Evolutionary conservation across 1,140 invertebrate species (phyloP).

Genomic region (Drosophila baimaii): DNA sequence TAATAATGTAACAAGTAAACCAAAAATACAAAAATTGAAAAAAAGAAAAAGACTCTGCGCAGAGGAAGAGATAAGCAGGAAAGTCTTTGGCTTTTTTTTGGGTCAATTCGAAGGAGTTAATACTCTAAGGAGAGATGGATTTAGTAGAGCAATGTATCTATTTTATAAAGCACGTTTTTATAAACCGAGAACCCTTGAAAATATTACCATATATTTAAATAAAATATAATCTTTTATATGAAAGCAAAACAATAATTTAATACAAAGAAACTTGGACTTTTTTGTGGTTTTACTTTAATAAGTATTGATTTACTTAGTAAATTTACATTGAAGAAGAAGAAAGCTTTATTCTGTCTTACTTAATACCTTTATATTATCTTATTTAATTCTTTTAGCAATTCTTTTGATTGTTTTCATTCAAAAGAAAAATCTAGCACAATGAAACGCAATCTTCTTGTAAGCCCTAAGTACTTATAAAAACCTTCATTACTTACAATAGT

Average conservation of each 20-base stretch:
- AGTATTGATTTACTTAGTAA: too few species aligned
- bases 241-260: too few species aligned
- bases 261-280: too few species aligned
- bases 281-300: too few species aligned
- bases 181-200: not conserved
- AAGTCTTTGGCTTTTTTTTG: slow-evolving; percentile 9
- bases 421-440: not conserved
- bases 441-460: not conserved
- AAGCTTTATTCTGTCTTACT: too few species aligned
- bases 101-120: slow-evolving; percentile 6
- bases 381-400: not conserved
- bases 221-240: too few species aligned
- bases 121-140: not conserved
- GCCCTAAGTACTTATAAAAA: not conserved
- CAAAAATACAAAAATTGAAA: slow-evolving; percentile 14
- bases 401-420: not conserved
- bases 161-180: too few species aligned
- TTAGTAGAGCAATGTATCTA: too few species aligned
- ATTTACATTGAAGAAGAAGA: too few species aligned
- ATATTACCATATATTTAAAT: not conserved
- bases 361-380: too few species aligned
- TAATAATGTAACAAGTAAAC: slow-evolving; percentile 64
- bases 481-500: slow-evolving; percentile 1
- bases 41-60: slow-evolving; percentile 2
- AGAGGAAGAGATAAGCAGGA: slow-evolving; percentile 10